A percentile compares a stretch with the other conserved stretches of the same genome.
phyloP scores from a whole-genome alignment of 2,888 invertebrate species.

The Aelia acuminata region DNA sequence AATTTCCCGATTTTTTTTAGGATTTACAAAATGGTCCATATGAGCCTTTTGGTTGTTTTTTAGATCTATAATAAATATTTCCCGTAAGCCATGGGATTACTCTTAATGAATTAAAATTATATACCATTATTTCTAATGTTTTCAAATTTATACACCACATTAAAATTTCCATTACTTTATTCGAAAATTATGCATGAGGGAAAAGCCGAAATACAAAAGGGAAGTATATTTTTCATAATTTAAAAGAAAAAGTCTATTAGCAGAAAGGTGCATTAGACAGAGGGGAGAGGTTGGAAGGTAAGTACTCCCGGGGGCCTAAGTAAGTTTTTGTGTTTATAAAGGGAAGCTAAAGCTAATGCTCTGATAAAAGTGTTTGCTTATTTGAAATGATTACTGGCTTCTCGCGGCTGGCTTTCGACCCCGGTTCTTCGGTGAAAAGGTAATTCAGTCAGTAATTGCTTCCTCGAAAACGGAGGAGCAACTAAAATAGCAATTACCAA shows the following conservation, averaged over 20 bases:
- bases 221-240: slow-evolving; percentile 26
- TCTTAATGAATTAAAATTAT: too few species aligned
- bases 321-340: slow-evolving; percentile 39
- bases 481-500: neutral
- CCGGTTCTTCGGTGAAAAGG: neutral
- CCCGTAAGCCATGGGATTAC: too few species aligned
- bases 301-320: neutral
- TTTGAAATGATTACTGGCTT: slow-evolving; percentile 11
- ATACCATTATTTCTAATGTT: too few species aligned
- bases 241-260: slow-evolving; percentile 26
- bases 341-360: slow-evolving; percentile 23
- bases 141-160: too few species aligned
- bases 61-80: too few species aligned
- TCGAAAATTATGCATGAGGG: neutral
- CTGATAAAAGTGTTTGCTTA: slow-evolving; percentile 8
- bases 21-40: too few species aligned
- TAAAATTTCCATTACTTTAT: neutral
- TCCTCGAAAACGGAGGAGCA: neutral
- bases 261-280: neutral
- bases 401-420: neutral
- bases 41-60: too few species aligned
- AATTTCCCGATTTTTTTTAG: too few species aligned
- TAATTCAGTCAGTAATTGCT: neutral
- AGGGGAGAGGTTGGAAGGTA: neutral
- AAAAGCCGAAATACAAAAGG: neutral